Evolutionary conservation across 2,113 vertebrate genomes (phyloP).

Genomic region (Lutjanus erythropterus): DNA sequence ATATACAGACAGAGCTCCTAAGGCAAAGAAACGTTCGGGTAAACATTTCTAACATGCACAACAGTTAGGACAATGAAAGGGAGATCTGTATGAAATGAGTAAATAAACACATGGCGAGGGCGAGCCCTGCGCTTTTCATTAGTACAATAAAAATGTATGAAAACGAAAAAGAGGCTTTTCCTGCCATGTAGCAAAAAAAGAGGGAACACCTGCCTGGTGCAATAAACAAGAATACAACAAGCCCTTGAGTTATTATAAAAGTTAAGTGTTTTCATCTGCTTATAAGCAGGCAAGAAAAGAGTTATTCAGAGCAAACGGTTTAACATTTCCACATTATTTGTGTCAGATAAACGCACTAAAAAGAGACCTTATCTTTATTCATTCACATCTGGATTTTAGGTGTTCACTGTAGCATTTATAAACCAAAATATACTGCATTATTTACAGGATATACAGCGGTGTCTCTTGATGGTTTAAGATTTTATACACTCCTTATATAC

Average conservation of each 20-base stretch:
- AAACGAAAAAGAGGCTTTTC: constrained; percentile 26
- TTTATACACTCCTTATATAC: constrained; percentile 38
- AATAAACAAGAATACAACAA: constrained; percentile 76
- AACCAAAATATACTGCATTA: constrained; percentile 12
- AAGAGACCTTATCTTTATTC: constrained; percentile 16
- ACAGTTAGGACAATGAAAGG: constrained; percentile 66
- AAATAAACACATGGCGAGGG: constrained; percentile 62
- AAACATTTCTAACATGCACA: constrained; percentile 54
- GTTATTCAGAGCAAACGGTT: constrained; percentile 29
- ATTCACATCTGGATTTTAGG: not conserved
- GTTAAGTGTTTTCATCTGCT: constrained; percentile 81
- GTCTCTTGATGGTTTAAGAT: constrained; percentile 52
- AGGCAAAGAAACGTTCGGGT: constrained; percentile 47
- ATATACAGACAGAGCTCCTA: constrained; percentile 31
- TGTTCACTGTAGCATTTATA: constrained; percentile 4
- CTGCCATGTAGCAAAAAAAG: constrained; percentile 42
- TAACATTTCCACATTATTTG: constrained; percentile 21
- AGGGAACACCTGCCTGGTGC: constrained; percentile 78
- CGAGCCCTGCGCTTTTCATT: constrained; percentile 48
- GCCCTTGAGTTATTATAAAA: constrained; percentile 75
- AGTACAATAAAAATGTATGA: constrained; percentile 38
- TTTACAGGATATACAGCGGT: constrained; percentile 29
- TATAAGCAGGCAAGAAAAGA: constrained; percentile 30
- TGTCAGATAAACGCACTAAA: constrained; percentile 18
- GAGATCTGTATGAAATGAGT: constrained; percentile 51